These are phyloP conservation scores for Bombus superbus DNA, from an alignment of 1,140 invertebrate species.

Conservation along the genomic window DNA sequence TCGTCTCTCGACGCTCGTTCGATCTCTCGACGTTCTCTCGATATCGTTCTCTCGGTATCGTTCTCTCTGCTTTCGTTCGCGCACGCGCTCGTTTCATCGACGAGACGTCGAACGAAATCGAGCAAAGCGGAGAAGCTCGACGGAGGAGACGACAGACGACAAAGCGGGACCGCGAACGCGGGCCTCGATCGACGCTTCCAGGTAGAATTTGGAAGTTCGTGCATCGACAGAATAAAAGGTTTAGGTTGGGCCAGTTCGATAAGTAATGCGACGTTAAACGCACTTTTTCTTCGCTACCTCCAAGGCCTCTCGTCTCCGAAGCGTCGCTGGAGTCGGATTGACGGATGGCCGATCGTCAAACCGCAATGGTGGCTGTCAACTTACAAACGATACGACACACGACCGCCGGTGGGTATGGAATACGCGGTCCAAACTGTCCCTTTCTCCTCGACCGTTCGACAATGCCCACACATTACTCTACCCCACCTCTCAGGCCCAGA, in stretches of 20 bases:
- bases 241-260: conserved; percentile 49
- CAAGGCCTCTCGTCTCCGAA: conserved; percentile 55
- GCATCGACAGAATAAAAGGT: not conserved
- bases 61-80: not conserved
- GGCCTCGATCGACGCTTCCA: not conserved
- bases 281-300: conserved; percentile 68
- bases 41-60: no score
- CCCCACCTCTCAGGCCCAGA: not conserved
- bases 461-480: conserved; percentile 56
- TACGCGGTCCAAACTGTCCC: conserved; percentile 52
- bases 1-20: not conserved
- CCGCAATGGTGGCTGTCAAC: conserved; percentile 74
- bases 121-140: not conserved
- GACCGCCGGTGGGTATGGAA: conserved; percentile 47
- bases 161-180: not conserved
- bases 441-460: conserved; percentile 26
- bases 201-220: conserved; percentile 40
- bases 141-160: not conserved
- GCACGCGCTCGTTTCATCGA: not conserved
- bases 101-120: no score
- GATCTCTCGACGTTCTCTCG: not conserved
- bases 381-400: conserved; percentile 78
- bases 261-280: conserved; percentile 73
- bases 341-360: conserved; percentile 69
- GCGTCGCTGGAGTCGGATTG: conserved; percentile 64